These are phyloP conservation scores for Danio tinwini DNA, from an alignment of 2,797 vertebrate species.

Conservation along the genomic window DNA sequence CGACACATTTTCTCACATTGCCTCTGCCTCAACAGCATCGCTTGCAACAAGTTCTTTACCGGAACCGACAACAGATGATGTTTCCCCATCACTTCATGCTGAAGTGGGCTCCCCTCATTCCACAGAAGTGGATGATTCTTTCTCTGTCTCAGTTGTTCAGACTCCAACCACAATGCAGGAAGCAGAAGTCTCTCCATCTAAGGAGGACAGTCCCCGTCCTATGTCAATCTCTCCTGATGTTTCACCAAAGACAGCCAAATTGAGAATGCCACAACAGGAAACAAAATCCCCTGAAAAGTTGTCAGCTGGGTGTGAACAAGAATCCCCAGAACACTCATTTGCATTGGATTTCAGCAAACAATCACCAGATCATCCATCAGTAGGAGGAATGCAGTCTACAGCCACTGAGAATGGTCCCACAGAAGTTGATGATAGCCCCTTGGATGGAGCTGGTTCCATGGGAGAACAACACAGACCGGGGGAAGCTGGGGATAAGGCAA, in stretches of 20 bases:
- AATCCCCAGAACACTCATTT: slow-evolving; percentile 93
- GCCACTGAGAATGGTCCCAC: slow-evolving; percentile 94
- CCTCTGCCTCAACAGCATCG: slow-evolving; percentile 93
- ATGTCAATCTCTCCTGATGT: slow-evolving; percentile 98
- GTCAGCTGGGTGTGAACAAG: slow-evolving; percentile 89
- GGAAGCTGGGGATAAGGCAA: slow-evolving; percentile 77
- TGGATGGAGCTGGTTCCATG: slow-evolving; percentile 78
- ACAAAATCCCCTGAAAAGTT: slow-evolving; percentile 89
- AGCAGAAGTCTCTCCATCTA: slow-evolving; percentile 91
- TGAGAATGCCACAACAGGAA: slow-evolving; percentile 80
- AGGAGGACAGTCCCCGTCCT: slow-evolving; percentile 92
- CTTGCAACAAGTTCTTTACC: slow-evolving; percentile 95
- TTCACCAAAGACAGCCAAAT: slow-evolving; percentile 89
- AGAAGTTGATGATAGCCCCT: slow-evolving; percentile 92
- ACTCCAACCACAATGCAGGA: slow-evolving; percentile 94
- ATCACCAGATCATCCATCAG: slow-evolving; percentile 87
- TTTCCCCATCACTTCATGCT: slow-evolving; percentile 93
- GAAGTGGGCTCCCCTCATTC: slow-evolving; percentile 97
- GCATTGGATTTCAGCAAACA: slow-evolving; percentile 93
- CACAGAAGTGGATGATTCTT: slow-evolving; percentile 96
- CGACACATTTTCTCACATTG: slow-evolving; percentile 95
- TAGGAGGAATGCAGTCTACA: slow-evolving; percentile 74
- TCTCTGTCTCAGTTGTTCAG: slow-evolving; percentile 98
- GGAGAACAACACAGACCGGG: slow-evolving; percentile 70
- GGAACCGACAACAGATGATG: slow-evolving; percentile 92